Evolutionary conservation across 2,113 vertebrate species (phyloP).

Genomic region (Andinoacara biseriatus): DNA sequence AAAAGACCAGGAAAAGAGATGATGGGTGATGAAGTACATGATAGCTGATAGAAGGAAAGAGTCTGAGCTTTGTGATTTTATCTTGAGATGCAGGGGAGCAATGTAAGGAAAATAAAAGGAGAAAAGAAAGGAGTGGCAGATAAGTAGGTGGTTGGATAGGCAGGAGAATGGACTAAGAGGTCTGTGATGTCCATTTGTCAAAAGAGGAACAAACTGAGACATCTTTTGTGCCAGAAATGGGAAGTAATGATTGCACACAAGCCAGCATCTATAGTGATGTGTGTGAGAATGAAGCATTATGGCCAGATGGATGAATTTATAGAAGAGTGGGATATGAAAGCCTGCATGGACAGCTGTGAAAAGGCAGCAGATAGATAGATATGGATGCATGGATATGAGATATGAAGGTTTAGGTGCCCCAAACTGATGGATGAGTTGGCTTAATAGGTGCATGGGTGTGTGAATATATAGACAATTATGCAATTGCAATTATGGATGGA

Average conservation of each 20-base stretch:
- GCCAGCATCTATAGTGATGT: constrained; percentile 36
- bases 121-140: constrained; percentile 21
- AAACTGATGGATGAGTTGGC: constrained; percentile 32
- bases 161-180: constrained; percentile 25
- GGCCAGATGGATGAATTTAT: constrained; percentile 32
- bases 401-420: constrained; percentile 15
- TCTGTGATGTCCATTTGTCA: constrained; percentile 49
- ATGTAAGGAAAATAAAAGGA: background rate
- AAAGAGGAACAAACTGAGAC: constrained; percentile 45
- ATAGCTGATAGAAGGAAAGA: constrained; percentile 21
- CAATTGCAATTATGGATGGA: background rate
- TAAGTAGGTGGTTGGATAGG: constrained; percentile 52
- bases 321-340: constrained; percentile 28
- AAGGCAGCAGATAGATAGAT: constrained; percentile 30
- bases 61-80: constrained; percentile 29
- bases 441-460: constrained; percentile 33
- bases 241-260: constrained; percentile 48
- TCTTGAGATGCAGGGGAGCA: constrained; percentile 36
- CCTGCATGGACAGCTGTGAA: constrained; percentile 10
- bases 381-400: constrained; percentile 15
- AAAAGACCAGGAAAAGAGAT: constrained; percentile 17
- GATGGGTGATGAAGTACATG: constrained; percentile 36
- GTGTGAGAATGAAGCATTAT: constrained; percentile 17
- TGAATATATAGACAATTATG: constrained; percentile 24
- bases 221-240: constrained; percentile 47